Evolutionary conservation across 2,797 vertebrate genomes (phyloP).

Genomic region (Neosilurus mollespiculum): DNA sequence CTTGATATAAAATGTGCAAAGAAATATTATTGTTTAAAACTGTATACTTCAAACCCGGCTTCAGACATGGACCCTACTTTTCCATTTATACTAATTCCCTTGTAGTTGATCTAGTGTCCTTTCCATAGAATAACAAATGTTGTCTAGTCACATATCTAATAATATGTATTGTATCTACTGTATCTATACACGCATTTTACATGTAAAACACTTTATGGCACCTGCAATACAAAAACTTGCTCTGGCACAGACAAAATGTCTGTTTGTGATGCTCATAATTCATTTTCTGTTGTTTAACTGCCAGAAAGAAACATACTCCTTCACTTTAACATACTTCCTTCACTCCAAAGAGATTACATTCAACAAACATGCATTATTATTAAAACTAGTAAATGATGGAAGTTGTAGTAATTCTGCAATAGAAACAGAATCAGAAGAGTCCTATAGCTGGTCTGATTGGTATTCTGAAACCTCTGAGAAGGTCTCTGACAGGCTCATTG

Average conservation of each 20-base stretch:
- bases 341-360: constrained; percentile 43
- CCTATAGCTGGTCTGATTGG: constrained; percentile 63
- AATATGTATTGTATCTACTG: not conserved
- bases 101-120: not conserved
- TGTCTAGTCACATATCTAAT: constrained; percentile 1
- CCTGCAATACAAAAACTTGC: constrained; percentile 22
- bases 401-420: constrained; percentile 6
- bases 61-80: constrained; percentile 16
- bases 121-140: constrained; percentile 1
- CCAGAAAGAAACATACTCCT: constrained; percentile 21
- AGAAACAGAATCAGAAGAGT: constrained; percentile 1
- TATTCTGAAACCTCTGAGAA: constrained; percentile 75
- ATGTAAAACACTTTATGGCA: constrained; percentile 11
- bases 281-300: constrained; percentile 22
- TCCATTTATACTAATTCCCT: not conserved
- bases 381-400: constrained; percentile 22
- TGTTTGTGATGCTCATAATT: constrained; percentile 41
- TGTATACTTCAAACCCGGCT: constrained; percentile 4
- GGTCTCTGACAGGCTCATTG: constrained; percentile 78
- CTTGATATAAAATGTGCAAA: constrained; percentile 42
- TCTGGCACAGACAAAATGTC: not conserved
- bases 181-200: not conserved
- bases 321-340: not conserved
- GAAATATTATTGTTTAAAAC: not conserved
- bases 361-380: constrained; percentile 53